Evolutionary conservation across 2,888 invertebrate species (phyloP).

Genomic region (Phaedon cochleariae): DNA sequence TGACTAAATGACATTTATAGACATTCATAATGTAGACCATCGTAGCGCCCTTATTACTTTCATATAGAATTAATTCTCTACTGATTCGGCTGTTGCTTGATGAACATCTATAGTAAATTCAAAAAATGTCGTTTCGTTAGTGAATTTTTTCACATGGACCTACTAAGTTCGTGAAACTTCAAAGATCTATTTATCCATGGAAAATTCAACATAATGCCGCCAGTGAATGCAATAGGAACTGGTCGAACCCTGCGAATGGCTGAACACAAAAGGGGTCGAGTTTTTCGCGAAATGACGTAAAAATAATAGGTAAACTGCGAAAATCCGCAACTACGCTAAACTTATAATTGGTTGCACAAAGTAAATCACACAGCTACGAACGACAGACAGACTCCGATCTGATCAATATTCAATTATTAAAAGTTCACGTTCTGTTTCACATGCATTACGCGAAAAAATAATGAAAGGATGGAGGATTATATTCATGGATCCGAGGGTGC

Average conservation of each 20-base stretch:
- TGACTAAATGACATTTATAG: too few relatives aligned
- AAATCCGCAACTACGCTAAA: constrained; percentile 48
- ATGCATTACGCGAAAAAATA: constrained; percentile 35
- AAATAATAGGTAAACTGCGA: constrained; percentile 41
- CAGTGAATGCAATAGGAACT: constrained; percentile 26
- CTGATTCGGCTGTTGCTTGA: too few relatives aligned
- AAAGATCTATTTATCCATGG: neutral
- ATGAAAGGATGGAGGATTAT: neutral
- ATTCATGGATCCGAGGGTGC: neutral
- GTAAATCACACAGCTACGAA: constrained; percentile 51
- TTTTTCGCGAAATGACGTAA: constrained; percentile 39
- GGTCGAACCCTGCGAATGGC: constrained; percentile 53
- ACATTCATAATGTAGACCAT: too few relatives aligned
- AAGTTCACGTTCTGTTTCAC: constrained; percentile 50
- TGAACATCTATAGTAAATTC: too few relatives aligned
- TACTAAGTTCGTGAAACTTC: neutral
- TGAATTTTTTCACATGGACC: too few relatives aligned
- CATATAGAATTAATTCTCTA: too few relatives aligned
- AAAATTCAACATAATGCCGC: neutral
- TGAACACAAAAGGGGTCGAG: constrained; percentile 35
- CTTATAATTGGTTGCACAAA: constrained; percentile 57
- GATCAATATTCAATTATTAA: constrained; percentile 54
- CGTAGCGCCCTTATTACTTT: too few relatives aligned
- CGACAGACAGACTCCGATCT: constrained; percentile 38
- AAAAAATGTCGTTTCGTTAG: too few relatives aligned